Base-by-base conservation (phyloP, 2,797 vertebrate species). In the Myotis pilosus region DNA sequence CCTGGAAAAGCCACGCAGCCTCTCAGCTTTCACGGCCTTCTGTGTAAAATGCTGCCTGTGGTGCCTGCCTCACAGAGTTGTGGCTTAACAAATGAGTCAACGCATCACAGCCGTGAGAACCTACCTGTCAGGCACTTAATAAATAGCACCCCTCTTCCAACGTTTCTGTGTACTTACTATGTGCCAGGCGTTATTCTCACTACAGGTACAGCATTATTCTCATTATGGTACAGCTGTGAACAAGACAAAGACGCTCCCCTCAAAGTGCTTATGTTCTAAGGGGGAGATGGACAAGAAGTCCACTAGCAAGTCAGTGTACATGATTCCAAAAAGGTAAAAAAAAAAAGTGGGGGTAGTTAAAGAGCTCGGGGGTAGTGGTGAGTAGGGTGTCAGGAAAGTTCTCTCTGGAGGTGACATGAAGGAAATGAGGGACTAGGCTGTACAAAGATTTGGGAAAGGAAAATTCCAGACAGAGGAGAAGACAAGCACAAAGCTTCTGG, bases 111-210 rank as follows among this genome's bases (percentile, higher is more conserved):
- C 19, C 57, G 19, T 44, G 5, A 44, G 23, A 4, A 36, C 15
- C 47, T 47, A 8, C 28, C 49, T 28, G 19, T 25, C 22, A 60
- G 9, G 19, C 0, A 1, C 71, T 57, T 91, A 53, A 38, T 71
- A 72, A 72, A n/a, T 11, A 33, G 33, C 60, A 47, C 6, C 25
- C 33, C 38, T 57, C 17, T 47, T 76, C 66, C 15, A 44, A 47
- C 62, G 19, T 44, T 64, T 47, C 12, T 49, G 17, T 53, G 23
- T 64, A 25, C 19, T 41, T 83, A 22, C 6, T 22, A 2, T 60
- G 6, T 23, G 33, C 38, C n/a, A 2, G 38, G 49, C n/a, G 0
- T 19, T 87, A 38, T 49, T 47, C 33, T 80, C 1, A 0, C 41
- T n/a, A 3, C n/a, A n/a, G 8, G 5, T 41, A 44, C 23, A 83